Evolutionary conservation across 2,888 invertebrate species (phyloP), one percentile per base, ranked within the genome.

Genomic region (Dascillus cervinus): DNA sequence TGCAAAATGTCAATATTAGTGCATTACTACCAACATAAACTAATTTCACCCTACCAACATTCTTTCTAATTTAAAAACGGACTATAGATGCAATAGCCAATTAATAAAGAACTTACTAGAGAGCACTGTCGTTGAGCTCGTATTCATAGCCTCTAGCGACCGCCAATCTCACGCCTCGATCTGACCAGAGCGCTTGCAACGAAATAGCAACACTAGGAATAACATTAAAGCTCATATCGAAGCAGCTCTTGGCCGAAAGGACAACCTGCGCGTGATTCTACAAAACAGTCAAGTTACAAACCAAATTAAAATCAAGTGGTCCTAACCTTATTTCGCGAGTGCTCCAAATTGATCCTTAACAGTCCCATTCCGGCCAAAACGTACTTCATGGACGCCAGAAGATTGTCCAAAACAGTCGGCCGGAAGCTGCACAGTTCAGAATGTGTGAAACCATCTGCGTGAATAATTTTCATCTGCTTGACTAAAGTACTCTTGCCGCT

Each of bases 401-500:
- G 64, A 58, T 78, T 78, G 52, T 78, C 77, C 43, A 77, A 54
- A 12, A 78, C 75, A 3, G 77, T 76, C 1, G 77, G 75, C 47
- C 77, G 66, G 51, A 75, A 78, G 34, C 74, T 73, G 32, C 69
- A 67, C 13, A 77, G 57, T 56, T 79, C 78, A 12, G 73, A 67
- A 30, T 61, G 58, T 3, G 75, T 73, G 53, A 77, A 79, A 8
- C 77, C 77, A 58, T 77, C 75, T 32, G 74, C 74, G 53, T 79
- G 77, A 34, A 79, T 78, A 31, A 79, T 78, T 58, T 77, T 78
- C 77, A 79, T 78, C 62, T 79, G 78, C 52, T 77, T 78, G 3
- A 79, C 77, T 39, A 78, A 55, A 11, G 78, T 79, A 52, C 77
- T 77, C 62, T 79, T 79, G 3, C 77, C 77, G 61, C 77, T 77